Evolutionary conservation across 2,113 vertebrate genomes (phyloP), one percentile per base, ranked within the genome.

Genomic region (Chiloscyllium plagiosum): DNA sequence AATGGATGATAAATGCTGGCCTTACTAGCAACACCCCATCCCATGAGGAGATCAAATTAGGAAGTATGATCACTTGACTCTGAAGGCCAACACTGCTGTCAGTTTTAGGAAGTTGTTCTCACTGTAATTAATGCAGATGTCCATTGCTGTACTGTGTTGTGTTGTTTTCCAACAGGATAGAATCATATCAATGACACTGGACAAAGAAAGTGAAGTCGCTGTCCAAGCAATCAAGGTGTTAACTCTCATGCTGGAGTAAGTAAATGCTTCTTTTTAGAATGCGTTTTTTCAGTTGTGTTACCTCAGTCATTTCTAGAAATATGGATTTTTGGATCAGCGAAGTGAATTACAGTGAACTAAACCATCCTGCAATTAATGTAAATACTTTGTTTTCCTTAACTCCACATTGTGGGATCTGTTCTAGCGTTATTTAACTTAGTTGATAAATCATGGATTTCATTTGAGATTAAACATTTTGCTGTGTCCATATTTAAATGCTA

Each of bases 151-250:
- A 22, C 61, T 7, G 8, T 68, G 61, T 93, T 65, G 13, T 33
- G 8, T 95, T 97, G 96, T 96, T 96, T 96, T 96, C 89, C 96
- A 96, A 96, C 97, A 99, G 99, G 98, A 98, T 95, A 98, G 99
- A 96, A 98, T 99, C 97, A 97, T 99, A 96, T 99, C 99, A 96
- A 98, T 99, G 99, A 98, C 98, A 95, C 97, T 98, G 97, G 99
- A 99, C 97, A 99, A 98, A 97, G 99, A 99, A 97, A 98, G 98
- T 96, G 98, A 99, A 96, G 99, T 99, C 96, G 98, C 98, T 37
- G 97, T 99, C 95, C 98, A 99, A 97, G 98, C 98, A 96, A 97
- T 99, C 98, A 99, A 98, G 97, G 98, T 99, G 95, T 97, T 99
- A 96, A 97, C 98, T 94, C 97, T 98, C 96, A 98, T 99, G 96